Conservation (phyloP, 2,113 vertebrate species). For the Perca flavescens region DNA sequence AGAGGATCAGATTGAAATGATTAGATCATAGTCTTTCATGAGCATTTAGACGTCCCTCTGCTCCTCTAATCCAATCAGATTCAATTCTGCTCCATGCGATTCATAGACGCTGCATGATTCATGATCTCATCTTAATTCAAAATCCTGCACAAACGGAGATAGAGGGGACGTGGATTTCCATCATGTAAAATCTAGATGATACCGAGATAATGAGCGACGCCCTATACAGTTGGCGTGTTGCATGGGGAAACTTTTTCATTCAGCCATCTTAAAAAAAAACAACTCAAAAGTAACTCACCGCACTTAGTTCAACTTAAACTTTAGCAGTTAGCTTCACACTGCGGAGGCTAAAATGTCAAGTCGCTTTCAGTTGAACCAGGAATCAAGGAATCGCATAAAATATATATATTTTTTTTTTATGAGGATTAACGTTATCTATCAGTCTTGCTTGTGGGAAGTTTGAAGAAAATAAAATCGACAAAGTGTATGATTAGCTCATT, state of each 20-base stretch:
- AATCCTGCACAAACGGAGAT: neutral
- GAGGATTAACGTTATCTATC: neutral
- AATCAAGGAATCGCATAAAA: too few relatives aligned
- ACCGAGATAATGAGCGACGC: neutral
- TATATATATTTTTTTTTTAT: too few relatives aligned
- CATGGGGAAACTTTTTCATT: neutral
- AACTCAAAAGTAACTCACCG: neutral
- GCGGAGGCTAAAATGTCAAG: neutral
- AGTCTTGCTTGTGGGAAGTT: neutral
- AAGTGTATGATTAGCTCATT: neutral
- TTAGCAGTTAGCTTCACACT: neutral
- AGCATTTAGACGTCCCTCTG: neutral
- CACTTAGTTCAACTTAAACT: neutral
- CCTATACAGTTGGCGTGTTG: neutral
- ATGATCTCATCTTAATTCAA: neutral
- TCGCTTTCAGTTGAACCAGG: neutral
- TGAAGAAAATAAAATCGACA: neutral
- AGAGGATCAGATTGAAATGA: constrained; percentile 14
- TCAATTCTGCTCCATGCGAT: neutral
- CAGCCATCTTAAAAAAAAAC: neutral
- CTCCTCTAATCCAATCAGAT: constrained; percentile 22
- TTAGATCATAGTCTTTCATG: neutral
- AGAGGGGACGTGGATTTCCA: neutral
- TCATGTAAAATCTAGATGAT: neutral
- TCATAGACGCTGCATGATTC: neutral